phyloP scores from a whole-genome alignment of 2,113 vertebrate species.

The Acanthisitta chloris region DNA sequence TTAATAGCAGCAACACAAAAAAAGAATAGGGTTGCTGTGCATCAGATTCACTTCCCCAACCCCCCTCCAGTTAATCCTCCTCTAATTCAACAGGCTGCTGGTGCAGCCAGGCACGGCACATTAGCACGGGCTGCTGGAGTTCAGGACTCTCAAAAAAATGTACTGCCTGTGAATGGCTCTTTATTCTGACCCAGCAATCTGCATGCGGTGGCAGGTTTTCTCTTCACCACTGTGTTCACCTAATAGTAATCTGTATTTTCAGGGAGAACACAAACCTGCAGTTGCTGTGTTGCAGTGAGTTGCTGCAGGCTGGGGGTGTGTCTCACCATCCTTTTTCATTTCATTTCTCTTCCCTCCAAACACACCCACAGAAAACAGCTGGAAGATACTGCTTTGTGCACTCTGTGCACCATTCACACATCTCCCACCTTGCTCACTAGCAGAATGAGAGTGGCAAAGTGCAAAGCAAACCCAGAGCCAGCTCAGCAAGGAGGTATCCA shows the following conservation, averaged over 20 bases:
- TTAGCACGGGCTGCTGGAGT: constrained; percentile 38
- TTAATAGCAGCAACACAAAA: not conserved
- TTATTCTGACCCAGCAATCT: constrained; percentile 1
- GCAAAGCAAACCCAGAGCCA: not conserved
- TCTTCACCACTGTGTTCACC: not conserved
- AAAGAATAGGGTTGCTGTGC: not conserved
- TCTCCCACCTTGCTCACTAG: not conserved
- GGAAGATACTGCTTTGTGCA: not conserved
- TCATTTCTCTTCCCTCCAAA: not conserved
- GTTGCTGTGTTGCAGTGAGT: not conserved
- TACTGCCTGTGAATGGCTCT: constrained; percentile 11
- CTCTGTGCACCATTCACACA: not conserved
- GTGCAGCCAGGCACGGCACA: constrained; percentile 27
- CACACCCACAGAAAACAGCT: not conserved
- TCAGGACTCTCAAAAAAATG: constrained; percentile 25
- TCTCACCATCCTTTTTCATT: not conserved
- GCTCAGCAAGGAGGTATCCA: not conserved
- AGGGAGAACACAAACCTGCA: not conserved
- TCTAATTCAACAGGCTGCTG: constrained; percentile 30
- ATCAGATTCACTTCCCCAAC: not conserved
- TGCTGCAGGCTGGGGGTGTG: not conserved
- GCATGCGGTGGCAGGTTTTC: not conserved
- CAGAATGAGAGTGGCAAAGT: not conserved
- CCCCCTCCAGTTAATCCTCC: not conserved
- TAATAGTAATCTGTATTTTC: not conserved